Conservation (phyloP, 2,113 vertebrate genomes). For the Merops nubicus region DNA sequence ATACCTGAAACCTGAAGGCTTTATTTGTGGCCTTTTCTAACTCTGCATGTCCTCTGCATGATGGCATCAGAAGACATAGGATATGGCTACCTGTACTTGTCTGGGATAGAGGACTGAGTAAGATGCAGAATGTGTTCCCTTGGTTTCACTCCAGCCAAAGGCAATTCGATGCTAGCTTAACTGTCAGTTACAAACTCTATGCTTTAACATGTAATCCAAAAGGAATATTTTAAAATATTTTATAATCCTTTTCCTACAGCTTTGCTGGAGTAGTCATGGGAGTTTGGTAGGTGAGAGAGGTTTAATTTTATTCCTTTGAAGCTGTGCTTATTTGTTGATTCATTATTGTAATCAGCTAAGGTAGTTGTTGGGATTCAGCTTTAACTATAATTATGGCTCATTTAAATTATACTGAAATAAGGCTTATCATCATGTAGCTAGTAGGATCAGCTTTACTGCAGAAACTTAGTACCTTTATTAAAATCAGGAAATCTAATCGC, state of each 20-base stretch:
- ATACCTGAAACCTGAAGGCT: background rate
- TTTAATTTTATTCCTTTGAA: slow-evolving; percentile 9
- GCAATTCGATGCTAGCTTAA: background rate
- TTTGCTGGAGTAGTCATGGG: background rate
- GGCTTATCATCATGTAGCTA: background rate
- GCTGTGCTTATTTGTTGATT: background rate
- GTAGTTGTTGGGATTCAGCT: background rate
- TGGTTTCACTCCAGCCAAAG: background rate
- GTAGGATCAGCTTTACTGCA: background rate
- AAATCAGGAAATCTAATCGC: background rate
- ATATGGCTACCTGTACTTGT: background rate
- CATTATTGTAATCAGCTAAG: background rate
- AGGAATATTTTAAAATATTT: background rate
- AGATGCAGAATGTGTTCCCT: background rate
- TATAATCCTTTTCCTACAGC: background rate
- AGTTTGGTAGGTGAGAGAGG: background rate
- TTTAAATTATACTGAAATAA: background rate
- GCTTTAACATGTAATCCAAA: background rate
- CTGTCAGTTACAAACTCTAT: background rate
- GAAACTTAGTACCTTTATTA: background rate
- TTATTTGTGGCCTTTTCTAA: background rate
- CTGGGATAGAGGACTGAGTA: background rate
- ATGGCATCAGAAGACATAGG: background rate
- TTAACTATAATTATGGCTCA: background rate
- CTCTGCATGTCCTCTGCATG: background rate